Evolutionary conservation across 2,797 vertebrate genomes (phyloP), one percentile per base, ranked within the genome.

Genomic region (Gadopsis bispinosus): DNA sequence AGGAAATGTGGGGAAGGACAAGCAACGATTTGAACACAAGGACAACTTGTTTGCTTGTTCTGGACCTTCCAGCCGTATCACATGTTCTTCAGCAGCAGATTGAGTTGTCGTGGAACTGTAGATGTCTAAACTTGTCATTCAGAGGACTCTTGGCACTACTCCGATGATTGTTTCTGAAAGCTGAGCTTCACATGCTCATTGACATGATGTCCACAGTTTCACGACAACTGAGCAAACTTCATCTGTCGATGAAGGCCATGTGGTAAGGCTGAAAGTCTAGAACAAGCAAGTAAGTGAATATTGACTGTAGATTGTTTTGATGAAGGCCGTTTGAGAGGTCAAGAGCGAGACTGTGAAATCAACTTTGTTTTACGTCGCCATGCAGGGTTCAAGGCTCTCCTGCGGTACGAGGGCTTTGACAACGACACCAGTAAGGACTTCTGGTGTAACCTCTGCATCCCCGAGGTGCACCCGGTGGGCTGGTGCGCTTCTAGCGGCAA

Each of bases 341-440:
- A 71, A 17, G 29, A 59, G 41, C 39, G 26, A 39, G 61, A 26
- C n/a, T 9, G 0, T 16, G 29, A 35, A 16, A 35, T 59, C 2
- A 39, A 0, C n/a, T n/a, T 31, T 67, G 5, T 76, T 47, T 51
- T 5, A 0, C 60, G 2, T 53, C 41, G 0, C 10, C 65, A 22
- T 69, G 47, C 89, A 97, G 98, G 98, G 88, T 99, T 98, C 86
- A 98, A 97, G 93, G 97, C 96, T 86, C 96, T 99, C 80, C 95
- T 99, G 82, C 95, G 98, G 82, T 99, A 98, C 0, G 98, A 99
- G 95, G 98, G 98, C 91, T 99, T 99, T 93, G 98, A 99, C 93
- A 96, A 93, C 22, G 97, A 99, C 91, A 95, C 92, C 88, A 97
- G 95, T 93, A 95, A 97, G 90, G 98, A 99, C 92, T 99, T 98